Evolutionary conservation across 2,113 vertebrate species (phyloP), one percentile per base, ranked within the genome.

Genomic region (Pseudopipra pipra): DNA sequence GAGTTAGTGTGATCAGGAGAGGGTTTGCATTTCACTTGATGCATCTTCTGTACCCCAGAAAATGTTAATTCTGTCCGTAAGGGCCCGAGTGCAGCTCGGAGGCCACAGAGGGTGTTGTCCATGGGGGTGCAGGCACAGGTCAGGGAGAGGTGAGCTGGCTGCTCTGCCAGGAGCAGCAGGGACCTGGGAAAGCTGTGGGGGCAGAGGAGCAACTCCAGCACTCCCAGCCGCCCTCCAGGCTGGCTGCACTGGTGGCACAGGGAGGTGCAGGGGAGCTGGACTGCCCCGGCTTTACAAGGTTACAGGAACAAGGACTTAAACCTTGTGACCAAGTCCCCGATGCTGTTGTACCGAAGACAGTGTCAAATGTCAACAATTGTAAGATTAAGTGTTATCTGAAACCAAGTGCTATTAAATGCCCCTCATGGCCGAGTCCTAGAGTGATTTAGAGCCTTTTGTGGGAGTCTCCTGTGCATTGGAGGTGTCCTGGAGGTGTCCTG

Each of bases 341-440:
- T 41, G 91, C 89, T 89, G 68, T 33, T 86, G 77, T 59, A n/a
- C 43, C 3, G 2, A 27, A 63, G 73, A 12, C 19, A 33, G 80
- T 82, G 77, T 91, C 87, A 87, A 79, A 79, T 25, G 58, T 73
- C 91, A 96, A 59, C 78, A 23, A 65, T 41, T 85, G 81, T 91
- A 87, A 72, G 25, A 6, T 78, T 52, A 25, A 14, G 62, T 58
- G 91, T 91, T 73, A 73, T 4, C 95, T 89, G 78, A 73, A 91
- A 73, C 78, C 78, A 6, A 68, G 91, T 8, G 91, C 74, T 85
- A 47, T 85, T 85, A 87, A 82, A 95, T 11, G 22, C 43, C 82
- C 93, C 93, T 72, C 24, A 14, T 44, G 93, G 91, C 91, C 77
- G 77, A 11, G 51, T 41, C 73, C 46, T 6, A n/a, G 85, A 62